A percentile compares a stretch with the other conserved stretches of the same genome.
phyloP scores from a whole-genome alignment of 2,888 invertebrate genomes.

The Synanthedon vespiformis region DNA sequence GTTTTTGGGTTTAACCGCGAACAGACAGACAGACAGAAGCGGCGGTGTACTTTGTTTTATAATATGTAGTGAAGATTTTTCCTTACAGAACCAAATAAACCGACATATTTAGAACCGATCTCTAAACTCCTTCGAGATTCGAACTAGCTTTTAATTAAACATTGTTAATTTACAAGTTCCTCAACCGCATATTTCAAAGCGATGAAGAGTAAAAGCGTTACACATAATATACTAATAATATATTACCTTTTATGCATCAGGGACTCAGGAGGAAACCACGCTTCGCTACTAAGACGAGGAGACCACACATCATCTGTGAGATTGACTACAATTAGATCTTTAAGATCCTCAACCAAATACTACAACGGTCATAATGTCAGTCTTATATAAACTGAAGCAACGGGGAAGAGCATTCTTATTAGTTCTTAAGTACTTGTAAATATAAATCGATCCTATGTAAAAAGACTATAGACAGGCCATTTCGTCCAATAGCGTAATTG shows the following conservation, averaged over 20 bases:
- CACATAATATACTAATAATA: not conserved
- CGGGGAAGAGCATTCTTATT: too few species aligned
- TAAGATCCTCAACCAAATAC: conserved; percentile 50
- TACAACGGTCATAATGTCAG: conserved; percentile 51
- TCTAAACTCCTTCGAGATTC: too few species aligned
- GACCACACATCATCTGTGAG: conserved; percentile 55
- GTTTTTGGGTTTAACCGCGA: too few species aligned
- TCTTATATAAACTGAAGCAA: conserved; percentile 37
- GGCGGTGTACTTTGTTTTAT: too few species aligned
- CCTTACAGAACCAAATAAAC: too few species aligned
- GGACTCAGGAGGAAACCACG: conserved; percentile 52
- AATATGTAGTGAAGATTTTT: too few species aligned
- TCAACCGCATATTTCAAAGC: not conserved
- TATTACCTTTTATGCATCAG: conserved; percentile 23
- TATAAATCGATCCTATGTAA: too few species aligned
- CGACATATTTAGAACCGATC: too few species aligned
- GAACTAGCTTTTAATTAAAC: not conserved
- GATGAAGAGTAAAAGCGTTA: not conserved
- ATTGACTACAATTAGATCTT: conserved; percentile 47
- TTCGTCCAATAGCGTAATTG: too few species aligned
- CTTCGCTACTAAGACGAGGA: conserved; percentile 47
- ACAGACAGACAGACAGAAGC: too few species aligned
- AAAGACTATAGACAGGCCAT: too few species aligned
- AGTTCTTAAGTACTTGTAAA: too few species aligned
- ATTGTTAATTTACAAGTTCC: not conserved